Evolutionary conservation across 2,797 vertebrate genomes (phyloP).

Genomic region (Chelonia mydas): DNA sequence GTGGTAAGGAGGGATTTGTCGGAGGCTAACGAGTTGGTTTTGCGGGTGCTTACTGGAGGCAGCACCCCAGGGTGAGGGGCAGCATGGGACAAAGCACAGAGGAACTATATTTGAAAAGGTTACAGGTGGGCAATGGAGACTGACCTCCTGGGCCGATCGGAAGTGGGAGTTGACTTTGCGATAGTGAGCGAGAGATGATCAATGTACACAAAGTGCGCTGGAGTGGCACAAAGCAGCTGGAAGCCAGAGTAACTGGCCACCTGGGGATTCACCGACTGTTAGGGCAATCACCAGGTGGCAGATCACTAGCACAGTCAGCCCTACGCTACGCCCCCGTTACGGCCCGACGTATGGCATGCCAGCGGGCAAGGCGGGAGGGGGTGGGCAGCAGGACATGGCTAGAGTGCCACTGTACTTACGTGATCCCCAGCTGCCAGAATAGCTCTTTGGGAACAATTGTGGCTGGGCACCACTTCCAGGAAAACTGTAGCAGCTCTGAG

Average conservation of each 20-base stretch:
- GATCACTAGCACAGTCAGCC: neutral
- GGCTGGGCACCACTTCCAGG: neutral
- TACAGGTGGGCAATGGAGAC: too few species aligned
- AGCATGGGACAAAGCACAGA: too few species aligned
- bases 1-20: neutral
- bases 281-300: neutral
- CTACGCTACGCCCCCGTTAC: neutral
- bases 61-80: too few species aligned
- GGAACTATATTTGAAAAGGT: too few species aligned
- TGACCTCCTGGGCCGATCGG: too few species aligned
- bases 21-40: too few species aligned
- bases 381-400: neutral
- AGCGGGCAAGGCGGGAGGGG: neutral
- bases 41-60: too few species aligned
- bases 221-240: neutral
- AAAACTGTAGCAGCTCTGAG: neutral
- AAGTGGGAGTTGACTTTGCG: too few species aligned
- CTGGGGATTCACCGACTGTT: neutral
- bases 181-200: too few species aligned
- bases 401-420: neutral
- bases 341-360: neutral
- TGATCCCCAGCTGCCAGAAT: neutral
- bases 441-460: neutral
- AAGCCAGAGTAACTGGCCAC: neutral
- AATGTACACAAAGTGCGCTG: neutral